A percentile compares a stretch with the other conserved stretches of the same genome.
These are phyloP conservation scores for Carassius auratus DNA, from an alignment of 2,113 vertebrate species.

Conservation along the genomic window DNA sequence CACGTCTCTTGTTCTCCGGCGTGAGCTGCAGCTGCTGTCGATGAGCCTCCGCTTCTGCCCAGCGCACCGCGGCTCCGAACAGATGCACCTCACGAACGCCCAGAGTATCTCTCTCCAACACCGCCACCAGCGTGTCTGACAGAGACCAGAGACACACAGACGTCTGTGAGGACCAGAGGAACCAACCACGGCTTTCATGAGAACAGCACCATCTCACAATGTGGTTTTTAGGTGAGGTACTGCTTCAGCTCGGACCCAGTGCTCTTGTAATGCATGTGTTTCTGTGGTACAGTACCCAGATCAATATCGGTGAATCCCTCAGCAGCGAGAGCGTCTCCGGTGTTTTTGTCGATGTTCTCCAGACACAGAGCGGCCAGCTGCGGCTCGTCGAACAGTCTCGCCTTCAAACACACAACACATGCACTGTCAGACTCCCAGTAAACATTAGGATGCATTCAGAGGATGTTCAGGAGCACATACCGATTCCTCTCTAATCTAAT, in stretches of 20 bases:
- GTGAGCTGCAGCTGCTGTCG: conserved; percentile 92
- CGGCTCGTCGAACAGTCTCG: conserved; percentile 94
- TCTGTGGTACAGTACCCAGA: conserved; percentile 76
- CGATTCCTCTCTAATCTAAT: no score
- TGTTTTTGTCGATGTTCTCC: conserved; percentile 98
- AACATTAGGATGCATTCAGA: neutral
- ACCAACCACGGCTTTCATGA: neutral
- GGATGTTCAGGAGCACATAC: no score
- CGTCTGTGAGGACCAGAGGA: neutral
- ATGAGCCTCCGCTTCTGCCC: conserved; percentile 92
- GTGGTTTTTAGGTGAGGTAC: no score
- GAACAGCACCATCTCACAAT: neutral
- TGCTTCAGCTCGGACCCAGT: no score
- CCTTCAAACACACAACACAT: conserved; percentile 70
- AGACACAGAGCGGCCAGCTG: conserved; percentile 95
- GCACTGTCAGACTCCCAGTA: neutral
- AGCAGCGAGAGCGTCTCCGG: conserved; percentile 88
- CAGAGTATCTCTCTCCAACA: conserved; percentile 93
- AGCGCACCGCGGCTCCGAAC: conserved; percentile 90
- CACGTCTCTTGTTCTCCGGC: conserved; percentile 91
- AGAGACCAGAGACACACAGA: conserved; percentile 18
- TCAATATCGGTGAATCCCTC: conserved; percentile 97
- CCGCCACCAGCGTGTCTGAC: conserved; percentile 91
- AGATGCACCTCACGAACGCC: conserved; percentile 93
- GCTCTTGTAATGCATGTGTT: neutral